Conservation (phyloP, 2,797 vertebrate genomes). For the Schizopygopsis pylzovi region DNA sequence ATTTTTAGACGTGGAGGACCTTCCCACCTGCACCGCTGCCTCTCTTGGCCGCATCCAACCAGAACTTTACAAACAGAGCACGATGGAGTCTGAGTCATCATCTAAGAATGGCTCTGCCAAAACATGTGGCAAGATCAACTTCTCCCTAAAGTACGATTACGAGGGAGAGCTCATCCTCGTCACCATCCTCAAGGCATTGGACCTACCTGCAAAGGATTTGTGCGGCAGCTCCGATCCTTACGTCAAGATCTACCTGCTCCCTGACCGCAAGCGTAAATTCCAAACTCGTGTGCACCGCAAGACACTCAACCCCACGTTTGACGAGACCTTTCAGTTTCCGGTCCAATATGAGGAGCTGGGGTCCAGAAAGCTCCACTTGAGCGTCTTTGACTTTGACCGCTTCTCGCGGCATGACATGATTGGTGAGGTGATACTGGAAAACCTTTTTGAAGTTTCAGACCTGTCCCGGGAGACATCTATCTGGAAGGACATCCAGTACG, state of each 20-base stretch:
- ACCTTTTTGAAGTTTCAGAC: constrained; percentile 85
- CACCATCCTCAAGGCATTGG: constrained; percentile 84
- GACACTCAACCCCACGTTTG: constrained; percentile 87
- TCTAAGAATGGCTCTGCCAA: constrained; percentile 76
- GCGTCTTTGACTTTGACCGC: constrained; percentile 88
- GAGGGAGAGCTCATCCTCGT: constrained; percentile 83
- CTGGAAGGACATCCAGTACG: constrained; percentile 88
- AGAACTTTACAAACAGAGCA: constrained; percentile 85
- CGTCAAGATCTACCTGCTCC: constrained; percentile 89
- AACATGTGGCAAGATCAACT: constrained; percentile 86
- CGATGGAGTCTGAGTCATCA: constrained; percentile 77
- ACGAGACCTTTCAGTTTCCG: constrained; percentile 85
- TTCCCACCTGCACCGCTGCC: constrained; percentile 76
- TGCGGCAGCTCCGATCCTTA: constrained; percentile 89
- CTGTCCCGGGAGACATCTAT: constrained; percentile 84
- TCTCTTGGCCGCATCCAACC: constrained; percentile 84
- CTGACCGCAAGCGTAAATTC: constrained; percentile 87
- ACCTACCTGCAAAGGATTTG: constrained; percentile 86
- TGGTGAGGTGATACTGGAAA: constrained; percentile 87
- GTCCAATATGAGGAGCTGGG: constrained; percentile 84
- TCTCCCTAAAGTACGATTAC: constrained; percentile 85
- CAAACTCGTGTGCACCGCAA: constrained; percentile 89
- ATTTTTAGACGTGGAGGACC: constrained; percentile 74
- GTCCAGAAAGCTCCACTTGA: constrained; percentile 84
- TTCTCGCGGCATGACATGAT: constrained; percentile 91